Base-by-base conservation (phyloP, 1,140 invertebrate genomes). In the Chelonus insularis region DNA sequence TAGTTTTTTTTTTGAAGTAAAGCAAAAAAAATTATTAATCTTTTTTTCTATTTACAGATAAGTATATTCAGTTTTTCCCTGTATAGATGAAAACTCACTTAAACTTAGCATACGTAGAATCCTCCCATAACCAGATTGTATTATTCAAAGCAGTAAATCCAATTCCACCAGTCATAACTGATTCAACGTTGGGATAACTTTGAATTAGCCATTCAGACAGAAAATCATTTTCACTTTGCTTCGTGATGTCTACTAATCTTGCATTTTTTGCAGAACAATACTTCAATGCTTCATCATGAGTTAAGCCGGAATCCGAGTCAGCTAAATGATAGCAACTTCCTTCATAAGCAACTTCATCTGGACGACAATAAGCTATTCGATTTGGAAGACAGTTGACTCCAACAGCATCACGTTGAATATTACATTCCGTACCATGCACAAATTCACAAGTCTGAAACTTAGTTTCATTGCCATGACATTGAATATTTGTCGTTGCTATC, bases 171-270 rank as follows among this genome's bases (percentile, higher is more conserved):
- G 85, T 86, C 74, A 86, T 82, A 7, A 86, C 70, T 7, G 78
- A 79, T 1, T 67, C 68, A n/a, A 79, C 72, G 47, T 80, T 65
- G n/a, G 82, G 76, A 41, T 82, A 63, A 12, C 48, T 67, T 21
- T 77, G 76, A 11, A 77, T 55, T 57, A 87, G 63, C 75, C 84
- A 78, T 63, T 85, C 84, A 11, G 86, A 87, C 6, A 88, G 47
- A 60, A 86, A 87, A 69, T 88, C 80, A 68, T 84, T 87, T 73
- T 88, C 87, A n/a, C 70, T 71, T 71, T 86, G 77, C 9, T 75
- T 83, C 6, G 76, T 72, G 37, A 88, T 79, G 29, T 83, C 82
- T 8, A 86, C 62, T n/a, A 88, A 74, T 20, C 77, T 70, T 8
- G 83, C 79, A 20, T 79, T 78, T 9, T 71, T 74, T 1, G 52